Evolutionary conservation across 1,140 invertebrate genomes (phyloP).

Genomic region (Neodiprion lecontei): DNA sequence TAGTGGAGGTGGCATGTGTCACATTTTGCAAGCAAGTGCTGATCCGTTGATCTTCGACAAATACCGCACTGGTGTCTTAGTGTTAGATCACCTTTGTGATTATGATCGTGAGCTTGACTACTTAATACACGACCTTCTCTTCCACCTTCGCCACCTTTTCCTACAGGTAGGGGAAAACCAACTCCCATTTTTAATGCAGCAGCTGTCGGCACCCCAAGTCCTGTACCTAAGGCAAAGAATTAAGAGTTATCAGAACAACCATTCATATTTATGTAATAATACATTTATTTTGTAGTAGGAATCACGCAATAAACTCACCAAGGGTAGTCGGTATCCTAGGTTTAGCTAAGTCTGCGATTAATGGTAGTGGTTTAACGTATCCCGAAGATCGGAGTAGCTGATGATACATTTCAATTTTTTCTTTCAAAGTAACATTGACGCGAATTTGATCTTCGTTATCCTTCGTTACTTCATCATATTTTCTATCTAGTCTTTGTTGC

Average conservation of each 20-base stretch:
- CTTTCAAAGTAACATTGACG: conserved; percentile 64
- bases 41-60: conserved; percentile 82
- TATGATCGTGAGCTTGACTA: conserved; percentile 67
- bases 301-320: conserved; percentile 33
- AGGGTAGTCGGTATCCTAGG: conserved; percentile 48
- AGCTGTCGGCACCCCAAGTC: conserved; percentile 72
- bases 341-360: conserved; percentile 46
- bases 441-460: conserved; percentile 57
- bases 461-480: conserved; percentile 78
- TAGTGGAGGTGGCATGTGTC: conserved; percentile 93
- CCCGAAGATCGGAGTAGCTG: conserved; percentile 46
- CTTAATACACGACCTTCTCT: conserved; percentile 65
- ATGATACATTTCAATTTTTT: conserved; percentile 61
- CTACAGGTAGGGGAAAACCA: conserved; percentile 74
- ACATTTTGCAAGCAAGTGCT: conserved; percentile 90
- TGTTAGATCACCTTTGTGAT: conserved; percentile 62
- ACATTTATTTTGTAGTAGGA: not conserved
- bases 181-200: conserved; percentile 83
- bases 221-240: conserved; percentile 36
- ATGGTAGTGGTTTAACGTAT: conserved; percentile 51
- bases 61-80: conserved; percentile 76
- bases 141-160: conserved; percentile 60
- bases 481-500: conserved; percentile 74
- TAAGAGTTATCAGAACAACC: not conserved
- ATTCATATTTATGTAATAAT: not conserved